Base-by-base conservation (phyloP, 2,797 vertebrate species). In the Mormyrops boulengeri region DNA sequence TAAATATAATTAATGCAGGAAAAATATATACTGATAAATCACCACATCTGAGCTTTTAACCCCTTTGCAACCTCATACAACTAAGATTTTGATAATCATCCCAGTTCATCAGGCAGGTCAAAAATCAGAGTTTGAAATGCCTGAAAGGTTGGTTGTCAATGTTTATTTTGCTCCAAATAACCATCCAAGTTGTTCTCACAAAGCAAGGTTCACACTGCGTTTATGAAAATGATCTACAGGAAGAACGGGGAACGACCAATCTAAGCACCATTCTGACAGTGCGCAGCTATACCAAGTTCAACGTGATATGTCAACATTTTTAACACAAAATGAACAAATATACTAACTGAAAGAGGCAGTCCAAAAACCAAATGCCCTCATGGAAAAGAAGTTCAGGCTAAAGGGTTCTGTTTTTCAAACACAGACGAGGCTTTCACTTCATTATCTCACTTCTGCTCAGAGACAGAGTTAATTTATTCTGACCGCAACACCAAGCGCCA, bases 401-500 rank as follows among this genome's bases (percentile, higher is more conserved):
- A 14, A 41, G 34, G 34, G 34, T 77, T 77, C 30, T 41, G 34
- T 41, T 77, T 77, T 77, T 77, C 69, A 77, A 77, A 41, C 30
- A 77, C 69, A 34, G 26, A 77, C 17, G 69, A 77, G 34, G 69
- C 26, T 77, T 77, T 41, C 34, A 19, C 12, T 41, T 14, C 4
- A 5, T 77, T 77, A 69, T 12, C 34, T 77, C 12, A 26, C 19
- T 19, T n/a, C 53, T 57, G 17, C 17, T 4, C 47, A 49, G 82
- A 50, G 82, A 50, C 44, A n/a, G 47, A 49, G 41, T n/a, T 90
- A 88, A 86, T 80, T 91, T 91, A 91, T 91, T 90, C 93, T 92
- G 92, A 94, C 91, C 92, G 4, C 41, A 92, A 86, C 89, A 86
- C 80, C 91, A 91, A 92, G 93, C 89, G 89, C 80, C 80, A 52